Conservation (phyloP, 37 sponge, comb jelly and placozoan species). For the Aplysina aerophoba region DNA sequence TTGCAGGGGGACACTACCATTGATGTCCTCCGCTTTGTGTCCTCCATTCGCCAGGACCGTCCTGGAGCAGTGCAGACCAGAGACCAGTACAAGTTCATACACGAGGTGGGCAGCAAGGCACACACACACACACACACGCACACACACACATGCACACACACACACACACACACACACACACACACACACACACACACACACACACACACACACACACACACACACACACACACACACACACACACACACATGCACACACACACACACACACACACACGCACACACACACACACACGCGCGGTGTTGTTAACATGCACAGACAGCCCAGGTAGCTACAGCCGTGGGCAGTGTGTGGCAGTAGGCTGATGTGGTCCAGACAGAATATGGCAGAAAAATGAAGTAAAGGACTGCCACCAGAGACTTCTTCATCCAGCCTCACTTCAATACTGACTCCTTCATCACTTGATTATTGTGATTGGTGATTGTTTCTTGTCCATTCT, state of each 20-base stretch:
- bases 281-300: background rate
- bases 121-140: background rate
- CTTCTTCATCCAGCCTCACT: no score
- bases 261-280: background rate
- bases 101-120: slow-evolving; percentile 21
- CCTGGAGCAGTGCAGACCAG: slow-evolving; percentile 53
- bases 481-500: background rate
- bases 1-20: slow-evolving; percentile 48
- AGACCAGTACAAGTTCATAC: slow-evolving; percentile 57
- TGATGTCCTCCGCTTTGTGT: slow-evolving; percentile 48
- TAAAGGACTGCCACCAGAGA: no score
- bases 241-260: background rate
- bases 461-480: background rate
- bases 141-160: no score
- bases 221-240: background rate
- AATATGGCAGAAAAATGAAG: no score
- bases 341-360: background rate
- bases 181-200: slow-evolving; percentile 14
- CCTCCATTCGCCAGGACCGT: slow-evolving; percentile 43
- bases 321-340: background rate
- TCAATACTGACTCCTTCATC: no score
- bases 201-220: slow-evolving; percentile 21
- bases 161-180: background rate
- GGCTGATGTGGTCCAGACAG: no score
- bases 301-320: background rate